Evolutionary conservation across 2,888 invertebrate species (phyloP).

Genomic region (Trilocha varians): DNA sequence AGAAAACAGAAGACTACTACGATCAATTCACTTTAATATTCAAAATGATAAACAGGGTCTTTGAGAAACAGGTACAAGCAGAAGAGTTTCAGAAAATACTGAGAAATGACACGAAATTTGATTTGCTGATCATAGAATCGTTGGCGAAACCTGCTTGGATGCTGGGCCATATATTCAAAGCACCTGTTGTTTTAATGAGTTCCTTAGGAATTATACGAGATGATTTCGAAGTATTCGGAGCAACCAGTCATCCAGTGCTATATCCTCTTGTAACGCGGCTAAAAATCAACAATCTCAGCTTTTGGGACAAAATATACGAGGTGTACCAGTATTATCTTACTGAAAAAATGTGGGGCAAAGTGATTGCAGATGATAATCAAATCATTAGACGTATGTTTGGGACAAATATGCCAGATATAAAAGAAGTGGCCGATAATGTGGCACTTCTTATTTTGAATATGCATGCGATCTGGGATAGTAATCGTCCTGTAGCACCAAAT

Average conservation of each 20-base stretch:
- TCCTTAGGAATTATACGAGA: conserved; percentile 19
- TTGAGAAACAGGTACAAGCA: conserved; percentile 15
- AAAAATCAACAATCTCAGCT: conserved; percentile 17
- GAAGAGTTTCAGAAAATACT: conserved; percentile 17
- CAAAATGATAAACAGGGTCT: conserved; percentile 4
- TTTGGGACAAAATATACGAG: conserved; percentile 17
- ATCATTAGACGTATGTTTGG: conserved; percentile 9
- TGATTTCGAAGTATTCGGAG: conserved; percentile 21
- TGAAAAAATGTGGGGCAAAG: not conserved
- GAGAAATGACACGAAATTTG: conserved; percentile 13
- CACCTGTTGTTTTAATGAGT: conserved; percentile 24
- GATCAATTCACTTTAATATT: conserved; percentile 7
- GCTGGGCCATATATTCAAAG: conserved; percentile 19
- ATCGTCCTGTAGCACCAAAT: conserved; percentile 35
- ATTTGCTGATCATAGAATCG: conserved; percentile 20
- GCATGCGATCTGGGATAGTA: conserved; percentile 28
- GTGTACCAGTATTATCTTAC: conserved; percentile 8
- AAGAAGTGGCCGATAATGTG: conserved; percentile 10
- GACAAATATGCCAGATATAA: conserved; percentile 1
- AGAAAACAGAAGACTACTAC: conserved; percentile 11
- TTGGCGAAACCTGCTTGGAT: conserved; percentile 11
- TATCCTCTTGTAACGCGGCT: conserved; percentile 20
- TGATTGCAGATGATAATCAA: conserved; percentile 11
- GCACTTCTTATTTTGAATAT: conserved; percentile 36
- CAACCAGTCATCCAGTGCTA: conserved; percentile 22